These are phyloP conservation scores for Gnatocerus cornutus DNA, from an alignment of 2,888 invertebrate genomes.

Conservation along the genomic window DNA sequence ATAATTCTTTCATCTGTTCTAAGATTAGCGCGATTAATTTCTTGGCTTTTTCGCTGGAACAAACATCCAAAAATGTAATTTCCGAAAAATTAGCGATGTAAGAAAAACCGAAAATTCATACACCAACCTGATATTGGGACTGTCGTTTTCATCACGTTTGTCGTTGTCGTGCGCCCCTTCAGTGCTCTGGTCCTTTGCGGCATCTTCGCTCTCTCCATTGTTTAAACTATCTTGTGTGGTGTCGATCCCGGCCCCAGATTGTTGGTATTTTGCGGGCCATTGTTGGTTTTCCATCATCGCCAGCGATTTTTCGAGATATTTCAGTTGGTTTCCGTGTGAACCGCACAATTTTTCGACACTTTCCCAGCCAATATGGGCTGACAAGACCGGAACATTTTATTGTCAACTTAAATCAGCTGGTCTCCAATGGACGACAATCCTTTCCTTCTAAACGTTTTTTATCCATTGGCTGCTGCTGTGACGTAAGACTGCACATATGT, in stretches of 20 bases:
- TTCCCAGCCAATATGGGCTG: slow-evolving; percentile 62
- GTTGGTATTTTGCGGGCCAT: slow-evolving; percentile 66
- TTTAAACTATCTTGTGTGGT: slow-evolving; percentile 64
- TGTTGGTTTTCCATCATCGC: slow-evolving; percentile 67
- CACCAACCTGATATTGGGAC: slow-evolving; percentile 67
- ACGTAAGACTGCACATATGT: slow-evolving; percentile 35
- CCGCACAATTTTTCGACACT: slow-evolving; percentile 62
- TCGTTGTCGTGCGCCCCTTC: slow-evolving; percentile 57
- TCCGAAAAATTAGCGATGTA: slow-evolving; percentile 4
- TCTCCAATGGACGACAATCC: slow-evolving; percentile 67
- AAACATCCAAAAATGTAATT: not conserved
- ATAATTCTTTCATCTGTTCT: slow-evolving; percentile 81
- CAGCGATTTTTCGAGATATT: slow-evolving; percentile 52
- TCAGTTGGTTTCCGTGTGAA: slow-evolving; percentile 58
- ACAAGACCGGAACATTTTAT: slow-evolving; percentile 69
- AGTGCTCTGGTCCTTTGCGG: slow-evolving; percentile 54
- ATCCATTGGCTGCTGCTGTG: slow-evolving; percentile 38
- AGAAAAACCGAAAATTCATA: not conserved
- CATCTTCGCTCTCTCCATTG: slow-evolving; percentile 63
- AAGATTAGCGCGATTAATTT: slow-evolving; percentile 79
- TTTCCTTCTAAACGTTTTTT: slow-evolving; percentile 38
- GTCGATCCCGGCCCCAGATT: slow-evolving; percentile 65
- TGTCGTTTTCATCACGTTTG: slow-evolving; percentile 51
- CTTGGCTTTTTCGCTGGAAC: slow-evolving; percentile 79
- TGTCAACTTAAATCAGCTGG: slow-evolving; percentile 71